Conservation (phyloP, 2,888 invertebrate species). For the Neoitamus cyanurus region DNA sequence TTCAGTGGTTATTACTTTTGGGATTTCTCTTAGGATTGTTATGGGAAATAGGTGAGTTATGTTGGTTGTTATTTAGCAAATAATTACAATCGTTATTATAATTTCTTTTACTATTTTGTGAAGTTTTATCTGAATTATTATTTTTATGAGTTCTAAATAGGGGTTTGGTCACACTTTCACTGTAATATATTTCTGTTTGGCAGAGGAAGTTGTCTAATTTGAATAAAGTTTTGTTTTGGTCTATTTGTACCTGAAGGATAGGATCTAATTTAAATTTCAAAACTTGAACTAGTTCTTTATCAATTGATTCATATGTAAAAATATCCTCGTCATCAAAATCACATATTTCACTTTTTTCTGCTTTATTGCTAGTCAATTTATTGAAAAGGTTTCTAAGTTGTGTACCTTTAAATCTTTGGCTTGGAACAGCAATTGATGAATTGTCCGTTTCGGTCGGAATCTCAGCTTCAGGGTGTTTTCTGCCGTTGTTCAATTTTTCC, state of each 20-base stretch:
- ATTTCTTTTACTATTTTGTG: neutral
- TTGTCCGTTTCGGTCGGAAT: constrained; percentile 6
- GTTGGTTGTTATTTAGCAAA: no score
- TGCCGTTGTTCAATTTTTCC: constrained; percentile 20
- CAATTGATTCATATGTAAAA: constrained; percentile 40
- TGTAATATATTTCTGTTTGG: constrained; percentile 7
- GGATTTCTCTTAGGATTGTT: no score
- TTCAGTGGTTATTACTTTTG: no score
- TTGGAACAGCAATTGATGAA: constrained; percentile 18
- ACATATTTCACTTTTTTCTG: constrained; percentile 20
- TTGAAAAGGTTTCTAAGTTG: constrained; percentile 36
- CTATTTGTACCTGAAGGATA: constrained; percentile 21
- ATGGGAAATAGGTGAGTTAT: no score
- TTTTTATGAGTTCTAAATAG: constrained; percentile 5
- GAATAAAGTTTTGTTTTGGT: constrained; percentile 28
- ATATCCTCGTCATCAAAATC: constrained; percentile 29
- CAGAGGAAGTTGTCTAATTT: constrained; percentile 30
- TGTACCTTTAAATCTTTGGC: constrained; percentile 38
- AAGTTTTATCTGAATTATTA: neutral
- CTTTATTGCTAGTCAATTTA: constrained; percentile 32
- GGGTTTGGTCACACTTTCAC: constrained; percentile 6
- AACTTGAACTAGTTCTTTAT: constrained; percentile 20
- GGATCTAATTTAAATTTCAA: constrained; percentile 26
- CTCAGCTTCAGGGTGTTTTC: neutral
- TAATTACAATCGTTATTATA: no score